phyloP scores from a whole-genome alignment of 2,797 vertebrate genomes.

The Malurus leucopterus region DNA sequence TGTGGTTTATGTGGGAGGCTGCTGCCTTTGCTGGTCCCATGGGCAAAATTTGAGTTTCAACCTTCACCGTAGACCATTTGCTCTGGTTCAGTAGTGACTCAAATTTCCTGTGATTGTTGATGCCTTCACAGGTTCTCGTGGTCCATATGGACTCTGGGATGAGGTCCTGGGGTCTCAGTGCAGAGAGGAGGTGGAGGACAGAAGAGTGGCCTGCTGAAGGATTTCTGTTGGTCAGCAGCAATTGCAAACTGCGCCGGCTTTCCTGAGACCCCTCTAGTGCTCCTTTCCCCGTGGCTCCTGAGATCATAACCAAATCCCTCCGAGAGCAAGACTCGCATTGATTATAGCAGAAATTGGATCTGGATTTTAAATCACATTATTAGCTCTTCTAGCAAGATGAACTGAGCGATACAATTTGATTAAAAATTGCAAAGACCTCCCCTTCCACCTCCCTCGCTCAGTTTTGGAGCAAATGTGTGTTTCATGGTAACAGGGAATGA shows the following conservation, averaged over 20 bases:
- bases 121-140: not conserved
- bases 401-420: slow-evolving; percentile 46
- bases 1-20: not conserved
- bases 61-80: rapidly evolving
- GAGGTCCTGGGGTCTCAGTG: not conserved
- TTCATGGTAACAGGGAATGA: slow-evolving; percentile 32
- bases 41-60: not conserved
- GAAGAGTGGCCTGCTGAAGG: not conserved
- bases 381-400: slow-evolving; percentile 48
- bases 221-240: not conserved
- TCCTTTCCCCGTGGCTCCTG: not conserved
- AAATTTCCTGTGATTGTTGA: not conserved
- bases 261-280: not conserved
- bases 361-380: slow-evolving; percentile 40
- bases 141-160: not conserved
- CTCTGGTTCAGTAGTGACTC: not conserved
- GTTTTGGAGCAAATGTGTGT: slow-evolving; percentile 23
- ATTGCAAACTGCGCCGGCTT: rapidly evolving
- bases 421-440: slow-evolving; percentile 42
- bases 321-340: not conserved
- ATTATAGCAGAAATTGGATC: slow-evolving; percentile 13
- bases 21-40: not conserved
- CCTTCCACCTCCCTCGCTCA: not conserved
- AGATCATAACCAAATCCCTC: not conserved
- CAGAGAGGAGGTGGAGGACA: not conserved